phyloP scores from a whole-genome alignment of 2,113 vertebrate genomes.

The Semnornis frantzii region DNA sequence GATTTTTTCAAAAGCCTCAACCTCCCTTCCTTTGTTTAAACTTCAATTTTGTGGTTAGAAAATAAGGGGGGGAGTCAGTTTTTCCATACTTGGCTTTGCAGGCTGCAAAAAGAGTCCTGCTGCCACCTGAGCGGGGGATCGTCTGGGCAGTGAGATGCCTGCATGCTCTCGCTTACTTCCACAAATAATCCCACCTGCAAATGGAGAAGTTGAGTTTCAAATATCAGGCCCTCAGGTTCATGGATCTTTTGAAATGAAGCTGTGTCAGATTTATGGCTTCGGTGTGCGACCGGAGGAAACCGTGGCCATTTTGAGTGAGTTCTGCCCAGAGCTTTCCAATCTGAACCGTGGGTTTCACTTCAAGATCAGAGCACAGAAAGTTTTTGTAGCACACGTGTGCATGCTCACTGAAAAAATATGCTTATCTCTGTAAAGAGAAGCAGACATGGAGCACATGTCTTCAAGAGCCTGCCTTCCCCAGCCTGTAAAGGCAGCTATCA shows the following conservation, averaged over 20 bases:
- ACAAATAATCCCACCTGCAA: conserved; percentile 67
- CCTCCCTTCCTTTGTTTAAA: conserved; percentile 45
- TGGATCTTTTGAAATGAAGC: conserved; percentile 14
- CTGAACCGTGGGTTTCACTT: not conserved
- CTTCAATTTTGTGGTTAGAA: conserved; percentile 18
- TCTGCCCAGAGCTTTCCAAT: not conserved
- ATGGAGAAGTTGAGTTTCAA: conserved; percentile 48
- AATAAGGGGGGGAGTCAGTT: not conserved
- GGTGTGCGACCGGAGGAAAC: not conserved
- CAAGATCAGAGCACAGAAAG: not conserved
- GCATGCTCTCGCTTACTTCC: conserved; percentile 42
- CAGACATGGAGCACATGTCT: not conserved
- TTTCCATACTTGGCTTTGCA: conserved; percentile 13
- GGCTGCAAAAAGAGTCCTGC: conserved; percentile 2
- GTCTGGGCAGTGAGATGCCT: conserved; percentile 15
- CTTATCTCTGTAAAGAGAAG: not conserved
- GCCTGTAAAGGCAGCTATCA: not conserved
- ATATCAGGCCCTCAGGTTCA: conserved; percentile 49
- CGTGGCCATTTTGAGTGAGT: conserved; percentile 42
- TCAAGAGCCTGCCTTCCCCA: not conserved
- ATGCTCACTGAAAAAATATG: not conserved
- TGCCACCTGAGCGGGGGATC: conserved; percentile 51
- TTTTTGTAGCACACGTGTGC: not conserved
- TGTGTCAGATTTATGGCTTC: conserved; percentile 47
- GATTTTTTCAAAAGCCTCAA: not conserved